These are phyloP conservation scores for Channa maculata DNA, from an alignment of 2,113 vertebrate genomes.

Conservation along the genomic window DNA sequence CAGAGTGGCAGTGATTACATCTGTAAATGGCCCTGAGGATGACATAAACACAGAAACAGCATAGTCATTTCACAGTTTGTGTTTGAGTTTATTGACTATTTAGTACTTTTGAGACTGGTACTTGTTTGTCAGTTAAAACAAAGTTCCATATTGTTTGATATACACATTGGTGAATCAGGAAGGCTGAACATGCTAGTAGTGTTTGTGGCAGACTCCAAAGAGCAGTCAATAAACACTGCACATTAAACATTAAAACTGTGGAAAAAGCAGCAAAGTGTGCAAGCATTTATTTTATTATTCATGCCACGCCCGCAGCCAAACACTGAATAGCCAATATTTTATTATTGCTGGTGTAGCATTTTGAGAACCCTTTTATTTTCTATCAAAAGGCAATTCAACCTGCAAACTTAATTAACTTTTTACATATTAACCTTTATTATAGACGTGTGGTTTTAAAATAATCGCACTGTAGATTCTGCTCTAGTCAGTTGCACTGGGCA, in stretches of 20 bases:
- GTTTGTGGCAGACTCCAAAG: background rate
- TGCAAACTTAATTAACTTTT: background rate
- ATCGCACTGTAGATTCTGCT: slow-evolving; percentile 21
- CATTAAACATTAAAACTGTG: slow-evolving; percentile 29
- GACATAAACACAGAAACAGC: slow-evolving; percentile 32
- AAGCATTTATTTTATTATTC: slow-evolving; percentile 9
- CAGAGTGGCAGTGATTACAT: slow-evolving; percentile 94
- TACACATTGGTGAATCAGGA: background rate
- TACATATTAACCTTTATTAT: background rate
- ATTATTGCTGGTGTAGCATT: background rate
- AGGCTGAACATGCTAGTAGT: background rate
- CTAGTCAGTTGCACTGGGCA: background rate
- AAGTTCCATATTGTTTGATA: background rate
- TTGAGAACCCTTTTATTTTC: background rate
- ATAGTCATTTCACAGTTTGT: background rate
- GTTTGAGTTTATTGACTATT: background rate
- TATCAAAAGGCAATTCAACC: no score
- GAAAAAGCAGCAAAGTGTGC: slow-evolving; percentile 16
- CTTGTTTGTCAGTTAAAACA: background rate
- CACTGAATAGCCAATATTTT: background rate
- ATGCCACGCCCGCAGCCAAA: slow-evolving; percentile 25
- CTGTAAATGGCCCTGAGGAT: slow-evolving; percentile 92
- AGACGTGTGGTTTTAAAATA: slow-evolving; percentile 6
- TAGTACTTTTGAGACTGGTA: background rate
- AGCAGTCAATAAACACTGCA: background rate